A percentile compares a stretch with the other conserved stretches of the same genome.
Conservation (phyloP, 2,888 invertebrate genomes). For the Drosophila nr. medialis region DNA sequence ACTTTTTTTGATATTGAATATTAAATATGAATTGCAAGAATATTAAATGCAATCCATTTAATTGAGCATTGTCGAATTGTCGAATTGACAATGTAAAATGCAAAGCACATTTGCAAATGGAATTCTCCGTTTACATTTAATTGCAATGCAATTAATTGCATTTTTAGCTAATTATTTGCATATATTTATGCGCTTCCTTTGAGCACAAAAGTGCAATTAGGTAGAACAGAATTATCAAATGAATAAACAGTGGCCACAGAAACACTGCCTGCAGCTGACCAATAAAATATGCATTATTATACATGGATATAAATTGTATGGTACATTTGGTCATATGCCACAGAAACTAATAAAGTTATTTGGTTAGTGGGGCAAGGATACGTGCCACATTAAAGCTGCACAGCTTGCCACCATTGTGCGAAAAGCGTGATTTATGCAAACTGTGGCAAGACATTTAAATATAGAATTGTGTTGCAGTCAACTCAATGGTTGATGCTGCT, state of each 20-base stretch:
- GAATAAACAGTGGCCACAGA: constrained; percentile 33
- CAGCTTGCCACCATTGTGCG: background rate
- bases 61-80: background rate
- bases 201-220: constrained; percentile 20
- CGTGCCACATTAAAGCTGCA: constrained; percentile 59
- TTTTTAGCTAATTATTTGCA: background rate
- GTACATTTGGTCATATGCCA: constrained; percentile 10
- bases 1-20: background rate
- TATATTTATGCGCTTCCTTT: constrained; percentile 11
- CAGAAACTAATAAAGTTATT: constrained; percentile 48
- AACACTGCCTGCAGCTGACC: constrained; percentile 10
- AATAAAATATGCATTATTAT: constrained; percentile 11
- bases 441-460: constrained; percentile 37
- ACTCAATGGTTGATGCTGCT: constrained; percentile 19
- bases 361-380: constrained; percentile 17
- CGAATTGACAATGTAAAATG: constrained; percentile 1
- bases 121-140: background rate
- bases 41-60: background rate
- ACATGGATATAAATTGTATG: background rate
- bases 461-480: constrained; percentile 21
- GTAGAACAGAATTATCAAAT: constrained; percentile 25
- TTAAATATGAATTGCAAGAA: background rate
- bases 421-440: constrained; percentile 27
- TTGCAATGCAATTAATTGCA: constrained; percentile 13
- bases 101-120: background rate